These are phyloP conservation scores for Lithobates sylvaticus DNA, from an alignment of 2,797 vertebrate genomes.

Conservation along the genomic window DNA sequence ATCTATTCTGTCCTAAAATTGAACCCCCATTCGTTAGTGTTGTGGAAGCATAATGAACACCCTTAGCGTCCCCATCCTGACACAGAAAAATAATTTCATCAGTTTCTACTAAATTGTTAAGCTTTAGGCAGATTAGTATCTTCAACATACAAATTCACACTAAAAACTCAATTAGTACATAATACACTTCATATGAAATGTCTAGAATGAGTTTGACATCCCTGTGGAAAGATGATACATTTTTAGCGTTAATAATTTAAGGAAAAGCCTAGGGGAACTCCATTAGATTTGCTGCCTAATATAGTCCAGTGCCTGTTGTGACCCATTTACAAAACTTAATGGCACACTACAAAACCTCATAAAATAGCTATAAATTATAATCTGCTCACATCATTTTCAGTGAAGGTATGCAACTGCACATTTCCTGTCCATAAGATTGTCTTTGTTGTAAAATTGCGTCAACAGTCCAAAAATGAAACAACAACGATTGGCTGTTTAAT, in stretches of 20 bases:
- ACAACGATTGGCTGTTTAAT: neutral
- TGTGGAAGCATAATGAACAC: neutral
- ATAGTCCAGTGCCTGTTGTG: constrained; percentile 20
- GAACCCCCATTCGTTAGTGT: neutral
- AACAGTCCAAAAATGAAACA: neutral
- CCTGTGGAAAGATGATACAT: neutral
- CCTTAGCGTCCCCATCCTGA: neutral
- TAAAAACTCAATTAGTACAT: constrained; percentile 10
- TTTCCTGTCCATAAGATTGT: neutral
- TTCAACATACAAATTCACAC: constrained; percentile 7
- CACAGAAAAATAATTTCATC: neutral
- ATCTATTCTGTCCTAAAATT: neutral
- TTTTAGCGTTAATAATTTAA: constrained; percentile 16
- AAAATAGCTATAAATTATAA: constrained; percentile 7
- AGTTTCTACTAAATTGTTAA: constrained; percentile 1
- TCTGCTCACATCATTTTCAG: neutral
- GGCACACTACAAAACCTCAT: constrained; percentile 13
- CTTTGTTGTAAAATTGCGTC: neutral
- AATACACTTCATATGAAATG: constrained; percentile 25
- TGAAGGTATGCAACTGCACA: neutral
- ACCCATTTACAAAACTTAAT: constrained; percentile 36
- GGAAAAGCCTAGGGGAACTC: constrained; percentile 35
- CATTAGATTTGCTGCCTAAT: constrained; percentile 30
- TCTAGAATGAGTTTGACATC: constrained; percentile 20
- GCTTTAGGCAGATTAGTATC: neutral